phyloP scores from a whole-genome alignment of 2,797 vertebrate species.

The Mormyrops boulengeri region DNA sequence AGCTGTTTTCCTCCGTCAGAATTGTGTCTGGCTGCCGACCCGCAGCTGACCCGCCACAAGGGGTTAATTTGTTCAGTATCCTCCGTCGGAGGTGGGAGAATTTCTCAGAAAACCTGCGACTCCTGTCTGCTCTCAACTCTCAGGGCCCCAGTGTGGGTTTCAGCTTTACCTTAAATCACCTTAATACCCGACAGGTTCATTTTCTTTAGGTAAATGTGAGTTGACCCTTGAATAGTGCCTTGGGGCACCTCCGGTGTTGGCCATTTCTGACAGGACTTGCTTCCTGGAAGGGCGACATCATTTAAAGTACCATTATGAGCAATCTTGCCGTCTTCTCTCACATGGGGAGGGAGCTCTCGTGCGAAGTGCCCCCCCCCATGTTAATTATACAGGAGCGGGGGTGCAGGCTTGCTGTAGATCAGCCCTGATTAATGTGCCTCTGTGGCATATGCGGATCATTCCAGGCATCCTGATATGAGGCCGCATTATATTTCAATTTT shows the following conservation, averaged over 20 bases:
- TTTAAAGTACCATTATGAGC: not conserved
- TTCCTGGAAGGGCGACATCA: not conserved
- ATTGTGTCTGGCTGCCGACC: not conserved
- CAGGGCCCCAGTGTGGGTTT: not conserved
- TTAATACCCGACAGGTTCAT: not conserved
- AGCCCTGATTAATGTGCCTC: not conserved
- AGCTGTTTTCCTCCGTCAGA: not conserved
- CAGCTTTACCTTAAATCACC: not conserved
- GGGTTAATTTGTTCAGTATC: not conserved
- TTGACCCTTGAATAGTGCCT: not conserved
- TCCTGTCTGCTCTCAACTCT: not conserved
- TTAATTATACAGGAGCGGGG: not conserved
- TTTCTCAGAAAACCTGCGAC: not conserved
- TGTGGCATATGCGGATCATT: not conserved
- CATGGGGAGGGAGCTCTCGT: not conserved
- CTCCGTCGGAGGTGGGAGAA: not conserved
- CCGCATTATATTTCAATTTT: not conserved
- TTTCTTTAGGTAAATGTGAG: not conserved
- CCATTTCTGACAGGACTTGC: not conserved
- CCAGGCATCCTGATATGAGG: not conserved
- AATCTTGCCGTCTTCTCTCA: not conserved
- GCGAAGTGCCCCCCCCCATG: not conserved
- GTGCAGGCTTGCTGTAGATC: not conserved
- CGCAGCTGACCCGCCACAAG: not conserved
- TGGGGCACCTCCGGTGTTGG: not conserved